These are phyloP conservation scores for Heptranchias perlo DNA, from an alignment of 2,113 vertebrate genomes.

Conservation along the genomic window DNA sequence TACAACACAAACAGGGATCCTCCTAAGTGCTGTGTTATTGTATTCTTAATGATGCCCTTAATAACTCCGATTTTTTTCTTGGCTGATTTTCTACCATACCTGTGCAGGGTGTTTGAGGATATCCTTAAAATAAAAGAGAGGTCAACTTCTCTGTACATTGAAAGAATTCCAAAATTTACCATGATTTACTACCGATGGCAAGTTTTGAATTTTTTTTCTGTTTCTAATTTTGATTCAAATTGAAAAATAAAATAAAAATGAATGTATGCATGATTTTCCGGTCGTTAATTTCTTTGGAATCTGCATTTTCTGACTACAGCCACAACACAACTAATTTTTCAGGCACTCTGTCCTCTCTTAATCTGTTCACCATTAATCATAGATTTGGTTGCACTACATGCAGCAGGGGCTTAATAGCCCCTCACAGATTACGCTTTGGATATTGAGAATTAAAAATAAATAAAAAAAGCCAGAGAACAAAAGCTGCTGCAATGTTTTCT, in stretches of 20 bases:
- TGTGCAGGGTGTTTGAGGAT: not conserved
- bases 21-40: not conserved
- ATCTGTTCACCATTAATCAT: slow-evolving; percentile 77
- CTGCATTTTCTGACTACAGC: slow-evolving; percentile 73
- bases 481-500: slow-evolving; percentile 46
- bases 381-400: slow-evolving; percentile 68
- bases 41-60: slow-evolving; percentile 27
- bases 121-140: slow-evolving; percentile 6
- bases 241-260: slow-evolving; percentile 40
- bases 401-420: slow-evolving; percentile 53
- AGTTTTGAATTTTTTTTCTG: slow-evolving; percentile 9
- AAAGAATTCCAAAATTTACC: not conserved
- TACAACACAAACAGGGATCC: not conserved
- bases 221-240: slow-evolving; percentile 11
- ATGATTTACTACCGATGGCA: not conserved
- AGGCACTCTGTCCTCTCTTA: slow-evolving; percentile 68
- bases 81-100: not conserved
- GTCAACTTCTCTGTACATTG: not conserved
- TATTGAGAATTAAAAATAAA: slow-evolving; percentile 68
- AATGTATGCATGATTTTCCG: slow-evolving; percentile 63
- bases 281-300: slow-evolving; percentile 70
- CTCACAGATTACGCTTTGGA: slow-evolving; percentile 30
- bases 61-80: not conserved
- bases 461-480: slow-evolving; percentile 69
- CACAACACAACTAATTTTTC: slow-evolving; percentile 72